Conservation (phyloP, 2,113 vertebrate species). For the Psephotus haematonotus region DNA sequence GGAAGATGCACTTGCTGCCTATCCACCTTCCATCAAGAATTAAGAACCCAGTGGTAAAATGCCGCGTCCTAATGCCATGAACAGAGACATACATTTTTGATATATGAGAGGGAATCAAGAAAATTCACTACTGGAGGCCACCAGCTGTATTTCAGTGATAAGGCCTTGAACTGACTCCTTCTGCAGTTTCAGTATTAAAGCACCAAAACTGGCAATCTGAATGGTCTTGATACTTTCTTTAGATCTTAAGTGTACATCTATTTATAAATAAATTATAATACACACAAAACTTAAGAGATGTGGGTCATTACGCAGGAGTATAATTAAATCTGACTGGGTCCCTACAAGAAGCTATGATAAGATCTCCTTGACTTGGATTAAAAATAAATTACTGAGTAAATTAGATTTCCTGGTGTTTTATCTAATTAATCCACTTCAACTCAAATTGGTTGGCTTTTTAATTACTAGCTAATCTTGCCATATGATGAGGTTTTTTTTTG, state of each 20-base stretch:
- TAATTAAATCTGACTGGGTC: slow-evolving; percentile 52
- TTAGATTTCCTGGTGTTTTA: slow-evolving; percentile 63
- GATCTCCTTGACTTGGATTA: slow-evolving; percentile 42
- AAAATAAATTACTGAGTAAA: slow-evolving; percentile 67
- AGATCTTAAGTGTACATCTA: neutral
- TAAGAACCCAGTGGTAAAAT: neutral
- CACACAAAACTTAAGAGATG: slow-evolving; percentile 16
- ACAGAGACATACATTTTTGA: neutral
- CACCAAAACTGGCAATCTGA: neutral
- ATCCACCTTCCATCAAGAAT: neutral
- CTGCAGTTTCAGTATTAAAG: neutral
- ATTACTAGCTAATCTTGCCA: slow-evolving; percentile 51
- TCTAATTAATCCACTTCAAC: slow-evolving; percentile 61
- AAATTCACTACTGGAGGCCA: neutral
- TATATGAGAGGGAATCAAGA: neutral
- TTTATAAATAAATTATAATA: slow-evolving; percentile 45
- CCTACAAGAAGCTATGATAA: slow-evolving; percentile 37
- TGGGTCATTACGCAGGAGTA: slow-evolving; percentile 34
- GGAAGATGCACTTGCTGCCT: neutral
- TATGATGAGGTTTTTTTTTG: neutral
- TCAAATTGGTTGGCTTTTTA: slow-evolving; percentile 56
- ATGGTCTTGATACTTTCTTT: neutral
- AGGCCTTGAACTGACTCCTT: neutral
- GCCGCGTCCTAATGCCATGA: neutral
- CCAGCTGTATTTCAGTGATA: neutral